Conservation (phyloP, 2,888 invertebrate genomes). For the Hoplodrina blanda region DNA sequence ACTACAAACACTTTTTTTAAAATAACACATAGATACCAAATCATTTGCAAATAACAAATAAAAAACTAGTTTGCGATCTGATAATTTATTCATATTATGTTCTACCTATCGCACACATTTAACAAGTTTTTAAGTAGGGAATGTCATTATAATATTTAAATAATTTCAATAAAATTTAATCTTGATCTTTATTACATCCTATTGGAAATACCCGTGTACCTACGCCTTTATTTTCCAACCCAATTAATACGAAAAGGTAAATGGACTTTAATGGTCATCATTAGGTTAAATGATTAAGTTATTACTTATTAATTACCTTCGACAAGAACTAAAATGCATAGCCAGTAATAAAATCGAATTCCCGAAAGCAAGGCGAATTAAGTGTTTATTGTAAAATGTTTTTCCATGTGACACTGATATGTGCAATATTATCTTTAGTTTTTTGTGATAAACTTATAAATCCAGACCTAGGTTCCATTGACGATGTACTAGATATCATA, state of each 20-base stretch:
- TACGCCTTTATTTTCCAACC: neutral
- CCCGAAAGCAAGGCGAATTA: slow-evolving; percentile 7
- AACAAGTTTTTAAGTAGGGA: neutral
- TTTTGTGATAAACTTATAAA: slow-evolving; percentile 22
- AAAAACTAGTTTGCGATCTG: neutral
- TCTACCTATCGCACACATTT: slow-evolving; percentile 2
- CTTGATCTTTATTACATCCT: slow-evolving; percentile 10
- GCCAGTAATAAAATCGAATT: slow-evolving; percentile 33
- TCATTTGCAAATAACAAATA: slow-evolving; percentile 5
- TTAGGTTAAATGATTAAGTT: slow-evolving; percentile 26
- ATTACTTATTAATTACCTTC: slow-evolving; percentile 29
- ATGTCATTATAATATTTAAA: slow-evolving; percentile 23
- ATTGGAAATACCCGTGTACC: slow-evolving; percentile 29
- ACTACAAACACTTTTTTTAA: slow-evolving; percentile 5
- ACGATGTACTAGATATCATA: slow-evolving; percentile 53
- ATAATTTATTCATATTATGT: slow-evolving; percentile 24
- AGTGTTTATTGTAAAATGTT: slow-evolving; percentile 29
- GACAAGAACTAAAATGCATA: neutral
- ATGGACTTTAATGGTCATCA: slow-evolving; percentile 3
- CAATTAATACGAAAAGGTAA: neutral
- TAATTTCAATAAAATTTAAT: slow-evolving; percentile 1
- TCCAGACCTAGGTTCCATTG: slow-evolving; percentile 44
- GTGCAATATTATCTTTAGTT: slow-evolving; percentile 15
- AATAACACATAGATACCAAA: neutral
- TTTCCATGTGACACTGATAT: slow-evolving; percentile 17